Evolutionary conservation across 1,140 invertebrate genomes (phyloP).

Genomic region (Aphelenchoides avenae): DNA sequence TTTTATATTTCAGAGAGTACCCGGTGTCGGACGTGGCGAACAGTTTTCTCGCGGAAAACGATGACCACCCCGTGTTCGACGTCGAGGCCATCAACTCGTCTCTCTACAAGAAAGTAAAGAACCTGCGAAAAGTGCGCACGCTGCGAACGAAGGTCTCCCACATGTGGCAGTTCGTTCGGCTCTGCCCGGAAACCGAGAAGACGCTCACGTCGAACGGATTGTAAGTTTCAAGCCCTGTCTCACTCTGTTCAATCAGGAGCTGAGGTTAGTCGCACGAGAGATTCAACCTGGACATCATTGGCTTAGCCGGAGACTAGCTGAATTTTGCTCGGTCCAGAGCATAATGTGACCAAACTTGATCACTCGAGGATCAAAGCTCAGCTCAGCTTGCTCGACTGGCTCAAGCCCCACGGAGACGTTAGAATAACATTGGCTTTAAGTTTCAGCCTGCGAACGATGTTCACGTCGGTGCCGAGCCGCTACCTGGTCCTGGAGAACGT

Average conservation of each 20-base stretch:
- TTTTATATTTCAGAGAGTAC: conserved; percentile 64
- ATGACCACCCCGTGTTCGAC: conserved; percentile 73
- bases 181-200: conserved; percentile 16
- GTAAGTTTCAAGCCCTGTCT: too few relatives aligned
- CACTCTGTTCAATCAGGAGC: too few relatives aligned
- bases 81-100: conserved; percentile 64
- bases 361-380: too few relatives aligned
- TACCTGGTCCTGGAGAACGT: conserved; percentile 36
- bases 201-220: conserved; percentile 30
- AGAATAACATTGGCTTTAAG: too few relatives aligned
- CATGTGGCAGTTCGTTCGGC: conserved; percentile 40
- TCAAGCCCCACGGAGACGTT: too few relatives aligned
- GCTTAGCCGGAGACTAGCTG: too few relatives aligned
- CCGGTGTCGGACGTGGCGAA: conserved; percentile 77
- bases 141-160: conserved; percentile 34
- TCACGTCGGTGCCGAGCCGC: conserved; percentile 31
- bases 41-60: conserved; percentile 73
- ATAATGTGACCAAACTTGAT: too few relatives aligned
- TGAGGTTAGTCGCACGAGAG: too few relatives aligned
- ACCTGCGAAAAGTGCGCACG: conserved; percentile 25
- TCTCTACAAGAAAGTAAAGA: conserved; percentile 32
- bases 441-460: conserved; percentile 40
- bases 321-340: too few relatives aligned
- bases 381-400: too few relatives aligned
- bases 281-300: too few relatives aligned